Percentiles rank a stretch among this genome's conserved stretches.
Conservation (phyloP, 2,888 invertebrate species). For the Trichacis sp. region DNA sequence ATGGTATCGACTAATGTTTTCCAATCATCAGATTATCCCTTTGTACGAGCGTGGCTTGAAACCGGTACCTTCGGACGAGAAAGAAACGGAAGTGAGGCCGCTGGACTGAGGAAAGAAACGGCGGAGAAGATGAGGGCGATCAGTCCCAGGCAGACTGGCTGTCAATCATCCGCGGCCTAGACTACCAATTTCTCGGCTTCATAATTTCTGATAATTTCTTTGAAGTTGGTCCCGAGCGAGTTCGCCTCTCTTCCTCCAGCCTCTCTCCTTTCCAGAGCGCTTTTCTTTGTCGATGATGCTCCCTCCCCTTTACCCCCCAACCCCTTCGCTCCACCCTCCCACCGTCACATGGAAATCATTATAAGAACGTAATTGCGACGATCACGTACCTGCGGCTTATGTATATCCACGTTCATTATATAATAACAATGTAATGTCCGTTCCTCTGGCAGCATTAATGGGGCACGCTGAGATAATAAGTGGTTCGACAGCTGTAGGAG, state of each 20-base stretch:
- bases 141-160: slow-evolving; percentile 56
- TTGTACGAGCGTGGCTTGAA: slow-evolving; percentile 29
- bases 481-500: slow-evolving; percentile 50
- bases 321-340: slow-evolving; percentile 24
- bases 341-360: slow-evolving; percentile 59
- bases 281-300: slow-evolving; percentile 18
- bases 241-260: slow-evolving; percentile 47
- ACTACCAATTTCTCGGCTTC: slow-evolving; percentile 67
- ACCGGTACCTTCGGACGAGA: slow-evolving; percentile 22
- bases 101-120: slow-evolving; percentile 32
- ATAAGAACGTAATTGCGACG: slow-evolving; percentile 67
- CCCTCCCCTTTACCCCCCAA: slow-evolving; percentile 8
- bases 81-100: slow-evolving; percentile 34
- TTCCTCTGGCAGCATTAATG: slow-evolving; percentile 25
- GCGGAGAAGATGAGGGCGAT: slow-evolving; percentile 37
- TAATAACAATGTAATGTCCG: slow-evolving; percentile 67
- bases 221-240: slow-evolving; percentile 53
- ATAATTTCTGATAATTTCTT: slow-evolving; percentile 69
- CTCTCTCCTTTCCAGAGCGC: slow-evolving; percentile 23
- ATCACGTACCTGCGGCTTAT: slow-evolving; percentile 66
- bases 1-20: slow-evolving; percentile 36
- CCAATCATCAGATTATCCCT: slow-evolving; percentile 51
- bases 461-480: slow-evolving; percentile 53
- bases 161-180: slow-evolving; percentile 68
- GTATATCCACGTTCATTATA: slow-evolving; percentile 67